phyloP scores from a whole-genome alignment of 2,113 vertebrate species.

The Amphilophus citrinellus region DNA sequence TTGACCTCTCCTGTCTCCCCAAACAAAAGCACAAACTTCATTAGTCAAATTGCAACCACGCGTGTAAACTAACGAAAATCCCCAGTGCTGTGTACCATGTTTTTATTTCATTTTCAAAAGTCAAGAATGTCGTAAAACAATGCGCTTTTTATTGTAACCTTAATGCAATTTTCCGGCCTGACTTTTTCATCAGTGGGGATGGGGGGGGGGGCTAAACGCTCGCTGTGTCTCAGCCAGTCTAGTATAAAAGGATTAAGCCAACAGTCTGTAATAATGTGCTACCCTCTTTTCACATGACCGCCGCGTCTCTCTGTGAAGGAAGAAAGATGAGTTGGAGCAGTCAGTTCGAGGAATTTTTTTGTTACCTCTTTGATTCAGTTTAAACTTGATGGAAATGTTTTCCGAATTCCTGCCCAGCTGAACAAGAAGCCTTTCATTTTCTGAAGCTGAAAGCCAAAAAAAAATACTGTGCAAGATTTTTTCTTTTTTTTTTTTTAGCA shows the following conservation, averaged over 20 bases:
- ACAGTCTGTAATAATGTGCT: constrained; percentile 76
- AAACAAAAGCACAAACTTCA: background rate
- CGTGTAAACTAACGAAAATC: background rate
- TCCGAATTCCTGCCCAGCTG: constrained; percentile 9
- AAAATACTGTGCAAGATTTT: too few species aligned
- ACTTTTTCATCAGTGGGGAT: background rate
- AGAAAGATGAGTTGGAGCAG: constrained; percentile 48
- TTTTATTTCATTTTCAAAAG: constrained; percentile 14
- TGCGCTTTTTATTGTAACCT: constrained; percentile 37
- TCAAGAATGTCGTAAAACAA: constrained; percentile 31
- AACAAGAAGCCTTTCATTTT: background rate
- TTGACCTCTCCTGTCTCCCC: background rate
- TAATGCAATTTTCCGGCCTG: constrained; percentile 47
- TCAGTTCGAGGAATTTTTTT: constrained; percentile 46
- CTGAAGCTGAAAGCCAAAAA: background rate
- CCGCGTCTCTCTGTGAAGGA: constrained; percentile 22
- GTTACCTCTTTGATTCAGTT: constrained; percentile 55
- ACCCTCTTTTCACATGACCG: constrained; percentile 78
- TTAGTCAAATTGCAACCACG: background rate
- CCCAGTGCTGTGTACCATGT: background rate
- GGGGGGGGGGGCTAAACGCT: constrained; percentile 55
- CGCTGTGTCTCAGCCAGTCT: constrained; percentile 56
- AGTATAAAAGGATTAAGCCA: constrained; percentile 81
- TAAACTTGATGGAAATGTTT: constrained; percentile 50
- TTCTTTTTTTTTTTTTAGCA: background rate